Conservation (phyloP, 30 jellyfish, hydroid and myxozoan genomes). For the Aurelia coerulea region DNA sequence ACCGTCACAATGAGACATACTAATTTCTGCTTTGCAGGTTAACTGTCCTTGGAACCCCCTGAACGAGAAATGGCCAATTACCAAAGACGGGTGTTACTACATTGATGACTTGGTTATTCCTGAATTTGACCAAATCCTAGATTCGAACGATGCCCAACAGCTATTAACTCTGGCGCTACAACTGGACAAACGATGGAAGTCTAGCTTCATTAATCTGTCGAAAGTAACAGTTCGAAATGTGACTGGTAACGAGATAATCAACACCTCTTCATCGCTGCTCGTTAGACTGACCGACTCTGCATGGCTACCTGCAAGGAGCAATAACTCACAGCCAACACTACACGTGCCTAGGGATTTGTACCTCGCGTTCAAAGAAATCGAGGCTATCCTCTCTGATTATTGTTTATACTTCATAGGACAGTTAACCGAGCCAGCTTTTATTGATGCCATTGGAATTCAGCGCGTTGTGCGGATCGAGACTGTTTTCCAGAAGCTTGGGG, state of each 20-base stretch:
- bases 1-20: too few species aligned
- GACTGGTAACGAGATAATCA: slow-evolving; percentile 38
- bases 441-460: slow-evolving; percentile 55
- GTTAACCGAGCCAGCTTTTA: slow-evolving; percentile 13
- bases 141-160: slow-evolving; percentile 44
- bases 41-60: slow-evolving; percentile 23
- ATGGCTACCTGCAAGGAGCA: slow-evolving; percentile 46
- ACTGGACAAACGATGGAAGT: slow-evolving; percentile 66
- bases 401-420: slow-evolving; percentile 27
- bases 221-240: slow-evolving; percentile 50
- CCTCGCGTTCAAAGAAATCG: neutral
- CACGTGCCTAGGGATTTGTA: slow-evolving; percentile 59
- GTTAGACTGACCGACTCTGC: slow-evolving; percentile 18
- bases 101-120: slow-evolving; percentile 71
- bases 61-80: slow-evolving; percentile 55
- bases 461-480: slow-evolving; percentile 28
- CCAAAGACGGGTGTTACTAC: slow-evolving; percentile 55
- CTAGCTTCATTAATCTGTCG: slow-evolving; percentile 26
- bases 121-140: slow-evolving; percentile 62
- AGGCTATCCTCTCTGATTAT: slow-evolving; percentile 29
- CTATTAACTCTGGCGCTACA: slow-evolving; percentile 21
- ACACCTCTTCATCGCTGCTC: slow-evolving; percentile 38
- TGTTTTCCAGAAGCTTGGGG: slow-evolving; percentile 36
- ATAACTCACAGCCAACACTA: neutral
- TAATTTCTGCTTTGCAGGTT: slow-evolving; percentile 12